Base-by-base conservation (phyloP, 92 coral and sea anemone species). In the Porites divaricata region DNA sequence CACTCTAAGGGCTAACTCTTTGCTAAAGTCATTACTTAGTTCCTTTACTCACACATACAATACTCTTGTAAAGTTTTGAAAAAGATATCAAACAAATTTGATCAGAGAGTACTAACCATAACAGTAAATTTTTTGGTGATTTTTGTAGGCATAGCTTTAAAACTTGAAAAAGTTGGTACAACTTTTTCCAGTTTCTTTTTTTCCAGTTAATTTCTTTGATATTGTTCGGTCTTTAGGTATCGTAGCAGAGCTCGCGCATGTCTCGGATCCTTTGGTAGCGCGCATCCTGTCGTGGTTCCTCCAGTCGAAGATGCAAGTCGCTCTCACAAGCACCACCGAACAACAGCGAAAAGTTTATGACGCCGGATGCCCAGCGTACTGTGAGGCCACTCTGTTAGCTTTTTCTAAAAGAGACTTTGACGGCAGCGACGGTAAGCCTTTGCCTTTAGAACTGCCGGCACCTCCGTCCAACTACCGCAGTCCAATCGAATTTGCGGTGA, bases 301-400 rank as follows among this genome's bases (percentile, higher is more conserved):
- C 5, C 98, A 91, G 49, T 75, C 90, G 58, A 94, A 94, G 90
- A 94, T 94, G 98, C 70, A 83, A 49, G 95, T 91, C 3, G 90
- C 95, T 10, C 80, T 94, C 28, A 94, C 98, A 2, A 87, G 86
- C 20, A 86, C 98, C 35, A 86, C 89, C 49, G 93, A 94, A 73
- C 95, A 94, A 67, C 98, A 94, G 77, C 93, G 95, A 1, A 94
- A 89, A 65, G 98, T 94, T 8, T 94, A 94, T 84, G 95, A 91
- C 21, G 93, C 95, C 1, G 93, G 92, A 1, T 83, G 45, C 62
- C 58, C 98, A 11, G 91, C 98, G n/a, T 94, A 94, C 85, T 94
- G 98, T 71, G 98, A 94, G 70, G 95, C 95, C 8, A 94, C 98
- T 4, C 87, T 94, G n/a, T 67, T 94, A 50, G 64, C 93, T 12